Conservation (phyloP, 2,113 vertebrate genomes). For the Epinephelus moara region DNA sequence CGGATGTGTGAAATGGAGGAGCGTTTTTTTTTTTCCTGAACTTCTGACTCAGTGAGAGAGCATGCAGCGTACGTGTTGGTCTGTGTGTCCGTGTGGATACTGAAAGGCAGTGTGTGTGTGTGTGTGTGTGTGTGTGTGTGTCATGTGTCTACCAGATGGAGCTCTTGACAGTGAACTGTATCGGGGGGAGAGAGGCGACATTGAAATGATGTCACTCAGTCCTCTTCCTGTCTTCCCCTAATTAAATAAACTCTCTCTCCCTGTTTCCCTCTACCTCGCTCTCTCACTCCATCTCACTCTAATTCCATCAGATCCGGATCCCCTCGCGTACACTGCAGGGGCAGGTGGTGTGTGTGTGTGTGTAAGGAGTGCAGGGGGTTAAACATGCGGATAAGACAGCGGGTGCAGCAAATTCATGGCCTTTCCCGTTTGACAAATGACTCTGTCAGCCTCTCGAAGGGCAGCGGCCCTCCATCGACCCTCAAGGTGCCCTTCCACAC, state of each 20-base stretch:
- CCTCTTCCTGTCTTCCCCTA: constrained; percentile 74
- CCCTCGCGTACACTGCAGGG: constrained; percentile 26
- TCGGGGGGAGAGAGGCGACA: constrained; percentile 47
- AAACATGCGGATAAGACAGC: constrained; percentile 67
- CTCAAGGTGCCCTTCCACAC: constrained; percentile 80
- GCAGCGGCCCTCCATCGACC: constrained; percentile 64
- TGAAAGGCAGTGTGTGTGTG: constrained; percentile 1
- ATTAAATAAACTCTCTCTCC: constrained; percentile 71
- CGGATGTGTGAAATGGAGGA: constrained; percentile 48
- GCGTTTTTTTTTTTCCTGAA: constrained; percentile 18
- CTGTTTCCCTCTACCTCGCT: constrained; percentile 21
- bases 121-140: constrained; percentile 16
- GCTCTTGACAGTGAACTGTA: constrained; percentile 70
- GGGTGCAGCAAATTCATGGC: constrained; percentile 73
- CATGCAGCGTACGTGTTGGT: constrained; percentile 20
- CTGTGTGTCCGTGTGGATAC: constrained; percentile 20
- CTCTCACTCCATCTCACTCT: constrained; percentile 46
- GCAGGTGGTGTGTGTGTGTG: constrained; percentile 45
- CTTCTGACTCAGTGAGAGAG: constrained; percentile 48
- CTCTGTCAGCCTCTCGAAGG: constrained; percentile 75
- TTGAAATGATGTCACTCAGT: constrained; percentile 76
- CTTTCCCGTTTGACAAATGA: constrained; percentile 79
- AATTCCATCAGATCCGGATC: constrained; percentile 75
- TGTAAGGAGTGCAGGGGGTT: constrained; percentile 60
- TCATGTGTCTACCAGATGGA: constrained; percentile 70